These are phyloP conservation scores for Temnothorax nylanderi DNA, from an alignment of 1,140 invertebrate genomes.

Conservation along the genomic window DNA sequence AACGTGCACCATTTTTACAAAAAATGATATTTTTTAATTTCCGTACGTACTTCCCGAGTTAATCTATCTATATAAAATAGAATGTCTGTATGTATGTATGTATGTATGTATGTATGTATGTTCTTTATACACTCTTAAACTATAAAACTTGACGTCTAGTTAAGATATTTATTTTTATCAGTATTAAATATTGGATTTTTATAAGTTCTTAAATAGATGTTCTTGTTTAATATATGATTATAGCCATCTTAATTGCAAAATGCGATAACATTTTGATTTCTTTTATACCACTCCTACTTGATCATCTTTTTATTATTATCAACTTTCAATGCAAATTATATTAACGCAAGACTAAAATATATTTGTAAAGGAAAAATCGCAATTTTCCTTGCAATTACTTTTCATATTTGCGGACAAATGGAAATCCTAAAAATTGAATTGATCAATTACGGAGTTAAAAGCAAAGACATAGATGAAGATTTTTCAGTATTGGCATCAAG, in stretches of 20 bases:
- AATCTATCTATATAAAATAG: too few relatives aligned
- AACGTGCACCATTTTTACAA: too few relatives aligned
- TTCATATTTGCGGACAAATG: constrained; percentile 61
- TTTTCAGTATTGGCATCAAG: neutral
- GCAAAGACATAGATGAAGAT: neutral
- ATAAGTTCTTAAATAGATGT: neutral
- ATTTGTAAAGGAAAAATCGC: constrained; percentile 40
- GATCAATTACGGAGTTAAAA: neutral
- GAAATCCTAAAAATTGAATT: constrained; percentile 39
- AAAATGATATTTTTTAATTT: too few relatives aligned
- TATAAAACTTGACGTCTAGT: neutral
- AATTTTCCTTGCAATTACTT: constrained; percentile 42
- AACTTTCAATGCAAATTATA: neutral
- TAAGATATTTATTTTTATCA: neutral
- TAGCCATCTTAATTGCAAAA: too few relatives aligned
- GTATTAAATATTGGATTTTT: neutral
- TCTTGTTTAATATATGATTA: too few relatives aligned
- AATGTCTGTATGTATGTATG: too few relatives aligned
- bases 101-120: too few relatives aligned
- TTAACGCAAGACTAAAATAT: neutral
- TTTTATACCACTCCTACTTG: neutral
- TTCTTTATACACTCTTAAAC: too few relatives aligned
- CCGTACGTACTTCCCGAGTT: too few relatives aligned
- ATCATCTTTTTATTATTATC: neutral
- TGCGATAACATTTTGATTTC: neutral